Evolutionary conservation across 2,888 invertebrate species (phyloP), one percentile per base, ranked within the genome.

Genomic region (Alentia gelatinosa): DNA sequence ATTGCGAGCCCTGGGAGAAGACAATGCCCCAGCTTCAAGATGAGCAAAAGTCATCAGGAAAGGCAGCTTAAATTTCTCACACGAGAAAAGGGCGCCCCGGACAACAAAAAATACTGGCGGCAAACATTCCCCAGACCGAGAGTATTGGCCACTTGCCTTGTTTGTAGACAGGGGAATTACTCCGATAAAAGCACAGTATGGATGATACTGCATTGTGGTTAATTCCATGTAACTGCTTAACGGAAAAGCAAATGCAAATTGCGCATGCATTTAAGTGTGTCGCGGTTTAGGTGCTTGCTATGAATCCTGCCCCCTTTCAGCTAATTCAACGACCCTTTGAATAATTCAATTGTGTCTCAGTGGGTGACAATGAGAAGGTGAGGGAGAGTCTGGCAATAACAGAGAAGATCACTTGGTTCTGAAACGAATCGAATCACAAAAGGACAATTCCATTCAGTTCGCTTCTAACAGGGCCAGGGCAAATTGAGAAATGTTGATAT

Each of bases 41-140:
- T 39, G 79, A 39, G 79, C 79, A 79, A 79, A 79, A 79, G 79
- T 79, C 79, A 79, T 79, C 79, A 79, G 79, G 79, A 35, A 39
- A 37, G 79, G 9, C 79, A 39, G 79, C 79, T 79, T 79, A 79
- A 79, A 79, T 79, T 79, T 79, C 79, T 35, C 39, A 19, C 79
- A 15, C 26, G 79, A 79, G 30, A 79, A 79, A 79, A 79, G 1
- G 39, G 26, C 15, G 74, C 33, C 12, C 30, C 26, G 4, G 79
- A 23, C n/a, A n/a, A n/a, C n/a, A n/a, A 23, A 19, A 79, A 35
- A 79, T 37, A 1, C 37, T 79, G 15, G 35, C 35, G 79, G n/a
- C 79, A 79, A 79, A 79, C 79, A 79, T 79, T 79, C 12, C 37
- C 37, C 79, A 35, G 79, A 39, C 79, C 79, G 30, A 74, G 12